Conservation (phyloP, 1,140 invertebrate genomes). For the Propsilocerus akamusi region DNA sequence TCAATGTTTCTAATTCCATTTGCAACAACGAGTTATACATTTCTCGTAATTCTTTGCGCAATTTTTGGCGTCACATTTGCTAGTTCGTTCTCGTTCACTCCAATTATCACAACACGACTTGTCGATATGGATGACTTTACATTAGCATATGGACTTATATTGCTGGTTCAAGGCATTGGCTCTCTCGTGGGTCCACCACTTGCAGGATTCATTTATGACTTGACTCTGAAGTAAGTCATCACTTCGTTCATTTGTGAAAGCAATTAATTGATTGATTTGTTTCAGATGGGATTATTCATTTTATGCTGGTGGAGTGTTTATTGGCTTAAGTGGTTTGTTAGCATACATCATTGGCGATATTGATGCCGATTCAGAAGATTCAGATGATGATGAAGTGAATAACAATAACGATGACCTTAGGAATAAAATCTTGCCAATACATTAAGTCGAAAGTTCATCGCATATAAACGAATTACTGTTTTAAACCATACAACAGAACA, state of each 20-base stretch:
- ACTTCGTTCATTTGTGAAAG: neutral
- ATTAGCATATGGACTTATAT: conserved; percentile 68
- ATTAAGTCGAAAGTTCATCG: too few species aligned
- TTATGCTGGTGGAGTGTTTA: conserved; percentile 69
- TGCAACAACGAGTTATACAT: conserved; percentile 36
- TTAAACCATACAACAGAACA: too few species aligned
- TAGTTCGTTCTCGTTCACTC: conserved; percentile 72
- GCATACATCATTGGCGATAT: conserved; percentile 21
- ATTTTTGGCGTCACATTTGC: conserved; percentile 71
- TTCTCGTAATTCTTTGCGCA: conserved; percentile 33
- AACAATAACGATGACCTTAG: neutral
- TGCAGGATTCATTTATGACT: conserved; percentile 29
- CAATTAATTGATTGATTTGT: neutral
- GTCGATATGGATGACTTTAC: conserved; percentile 46
- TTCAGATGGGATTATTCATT: conserved; percentile 36
- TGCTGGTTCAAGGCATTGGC: conserved; percentile 65
- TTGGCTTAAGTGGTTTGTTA: conserved; percentile 63
- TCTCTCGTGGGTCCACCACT: conserved; percentile 37
- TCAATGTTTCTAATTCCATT: conserved; percentile 50
- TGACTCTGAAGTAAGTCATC: conserved; percentile 14
- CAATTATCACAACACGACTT: conserved; percentile 50
- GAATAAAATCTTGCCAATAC: too few species aligned
- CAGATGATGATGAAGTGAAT: conserved; percentile 12
- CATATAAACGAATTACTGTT: too few species aligned
- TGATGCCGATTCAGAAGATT: conserved; percentile 12